Evolutionary conservation across 2,888 invertebrate species (phyloP), one percentile per base, ranked within the genome.

Genomic region (Netelia fuscicornis): DNA sequence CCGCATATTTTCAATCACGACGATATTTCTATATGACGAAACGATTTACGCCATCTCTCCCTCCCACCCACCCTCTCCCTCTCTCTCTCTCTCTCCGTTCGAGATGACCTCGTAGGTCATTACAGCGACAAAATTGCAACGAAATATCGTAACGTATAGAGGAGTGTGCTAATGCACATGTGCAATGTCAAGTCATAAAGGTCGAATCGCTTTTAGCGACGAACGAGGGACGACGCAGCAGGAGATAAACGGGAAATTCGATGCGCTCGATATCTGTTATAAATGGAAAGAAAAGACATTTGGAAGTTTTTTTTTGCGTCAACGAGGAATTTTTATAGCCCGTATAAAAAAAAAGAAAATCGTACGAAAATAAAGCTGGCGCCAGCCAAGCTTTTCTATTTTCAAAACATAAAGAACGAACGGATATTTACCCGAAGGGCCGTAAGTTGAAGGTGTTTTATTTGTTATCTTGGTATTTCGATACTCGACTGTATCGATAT

Each of bases 151-250:
- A 68, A 17, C 60, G 70, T 17, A 10, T 30, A 71, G 25, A 30
- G 20, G 20, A 54, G 60, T 54, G 48, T 67, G 42, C 48, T 58
- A 72, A 72, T 79, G 37, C 56, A 64, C 65, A 52, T 54, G 65
- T 65, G 72, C 80, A 72, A 80, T 80, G 80, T 80, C 80, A 58
- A 58, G 54, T 44, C 72, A 44, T 9, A 71, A 80, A 72, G 79
- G 79, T 80, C 72, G 64, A 71, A 71, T 79, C 71, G 42, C 64
- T 62, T 30, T n/a, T 71, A 44, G 48, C 23, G 9, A 64, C 25
- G 37, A 3, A 79, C 52, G 64, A 52, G 48, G 42, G 17, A 62
- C 37, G n/a, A 48, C n/a, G 10, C 23, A 44, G 44, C 0, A 10
- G 23, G 25, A 44, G 62, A 79, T 79, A 71, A 79, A 79, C 62